phyloP scores from a whole-genome alignment of 2,888 invertebrate species.

The Altica lythri region DNA sequence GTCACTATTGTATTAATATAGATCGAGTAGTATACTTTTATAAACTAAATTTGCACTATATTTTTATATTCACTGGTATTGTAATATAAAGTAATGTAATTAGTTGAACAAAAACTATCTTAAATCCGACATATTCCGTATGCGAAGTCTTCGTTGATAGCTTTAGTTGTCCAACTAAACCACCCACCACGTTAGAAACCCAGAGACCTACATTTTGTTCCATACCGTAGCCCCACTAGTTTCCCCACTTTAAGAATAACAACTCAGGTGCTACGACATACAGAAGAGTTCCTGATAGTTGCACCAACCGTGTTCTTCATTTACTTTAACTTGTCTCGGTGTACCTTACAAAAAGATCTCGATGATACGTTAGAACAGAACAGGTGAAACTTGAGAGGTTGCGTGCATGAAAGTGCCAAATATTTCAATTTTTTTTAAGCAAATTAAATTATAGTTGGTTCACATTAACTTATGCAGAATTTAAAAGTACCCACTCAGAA shows the following conservation, averaged over 20 bases:
- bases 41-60: too few species aligned
- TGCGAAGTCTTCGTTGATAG: constrained; percentile 50
- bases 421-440: not conserved
- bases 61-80: too few species aligned
- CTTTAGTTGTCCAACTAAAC: constrained; percentile 53
- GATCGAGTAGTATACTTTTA: too few species aligned
- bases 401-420: not conserved
- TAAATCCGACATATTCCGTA: too few species aligned
- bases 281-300: constrained; percentile 37
- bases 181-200: constrained; percentile 55
- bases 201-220: constrained; percentile 55
- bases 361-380: constrained; percentile 23
- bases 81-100: too few species aligned
- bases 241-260: constrained; percentile 33
- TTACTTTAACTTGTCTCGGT: constrained; percentile 7
- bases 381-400: constrained; percentile 13
- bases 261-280: constrained; percentile 37
- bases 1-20: too few species aligned
- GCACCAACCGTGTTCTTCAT: constrained; percentile 24
- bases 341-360: constrained; percentile 10
- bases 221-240: constrained; percentile 44
- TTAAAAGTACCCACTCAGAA: too few species aligned
- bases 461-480: too few species aligned
- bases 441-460: constrained; percentile 2
- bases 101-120: constrained; percentile 8